Evolutionary conservation across 2,888 invertebrate species (phyloP), one percentile per base, ranked within the genome.

Genomic region (Hydriomena furcata): DNA sequence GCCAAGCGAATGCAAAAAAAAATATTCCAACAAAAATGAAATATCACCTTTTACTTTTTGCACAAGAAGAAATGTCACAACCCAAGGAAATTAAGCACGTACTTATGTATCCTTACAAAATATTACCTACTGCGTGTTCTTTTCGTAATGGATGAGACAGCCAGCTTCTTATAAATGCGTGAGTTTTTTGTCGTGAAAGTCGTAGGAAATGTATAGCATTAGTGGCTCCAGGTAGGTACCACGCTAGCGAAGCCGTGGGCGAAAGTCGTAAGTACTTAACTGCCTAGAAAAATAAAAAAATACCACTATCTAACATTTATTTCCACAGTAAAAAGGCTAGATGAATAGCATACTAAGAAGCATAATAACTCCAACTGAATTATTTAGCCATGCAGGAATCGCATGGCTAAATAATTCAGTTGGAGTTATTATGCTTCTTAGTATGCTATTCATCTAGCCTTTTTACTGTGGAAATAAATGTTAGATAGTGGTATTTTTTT

Each of bases 11-110:
- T 17, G 17, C 17, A 17, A 2, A 17, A 17, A 31, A 13, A 30
- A 31, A 31, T 34, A n/a, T 21, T 20, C 34, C 34, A 10, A 21
- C 10, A 5, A 34, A 34, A 34, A 34, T 28, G 21, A 8, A 10
- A 21, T 6, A 8, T 34, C 10, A 10, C 34, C 20, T 10, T 34
- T 21, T 21, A 5, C 20, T 21, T 5, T 8, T 1, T 17, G 17
- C 17, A 3, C 20, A 34, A 10, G 21, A 34, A 23, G 25, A 25
- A 34, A 48, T 52, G 55, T 35, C 44, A 20, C 47, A 55, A 43
- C 49, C 46, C 27, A 45, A 58, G 68, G 65, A 70, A 70, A 69
- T 69, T 58, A 68, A 61, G 60, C 55, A 45, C 58, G 35, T 35
- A 35, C 10, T 1, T 32, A 32, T 5, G 55, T 64, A 63, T 60